A percentile compares a stretch with the other conserved stretches of the same genome.
Conservation (phyloP, 2,888 invertebrate genomes). For the Lumbricus terrestris region DNA sequence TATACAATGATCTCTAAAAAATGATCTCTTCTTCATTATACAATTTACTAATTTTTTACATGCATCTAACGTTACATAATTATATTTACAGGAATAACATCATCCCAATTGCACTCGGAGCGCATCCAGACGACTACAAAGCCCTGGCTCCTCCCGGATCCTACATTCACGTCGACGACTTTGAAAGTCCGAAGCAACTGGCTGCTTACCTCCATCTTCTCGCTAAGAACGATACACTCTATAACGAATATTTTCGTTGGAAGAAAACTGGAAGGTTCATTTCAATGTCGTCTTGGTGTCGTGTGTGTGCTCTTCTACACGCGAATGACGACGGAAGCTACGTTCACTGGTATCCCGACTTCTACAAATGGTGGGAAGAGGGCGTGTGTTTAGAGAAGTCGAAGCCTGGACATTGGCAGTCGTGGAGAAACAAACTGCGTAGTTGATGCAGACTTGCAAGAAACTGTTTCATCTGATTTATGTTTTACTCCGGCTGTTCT, state of each 20-base stretch:
- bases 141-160: slow-evolving; percentile 83
- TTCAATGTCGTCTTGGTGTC: slow-evolving; percentile 91
- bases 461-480: too few relatives aligned
- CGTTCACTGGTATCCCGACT: not conserved
- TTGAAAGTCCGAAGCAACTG: slow-evolving; percentile 79
- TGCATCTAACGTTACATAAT: not conserved
- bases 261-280: slow-evolving; percentile 92
- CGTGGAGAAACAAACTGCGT: not conserved
- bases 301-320: slow-evolving; percentile 70
- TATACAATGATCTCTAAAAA: too few relatives aligned
- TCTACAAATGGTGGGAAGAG: slow-evolving; percentile 7
- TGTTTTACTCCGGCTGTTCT: too few relatives aligned
- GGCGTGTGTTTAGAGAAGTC: not conserved
- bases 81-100: slow-evolving; percentile 34
- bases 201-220: slow-evolving; percentile 82
- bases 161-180: slow-evolving; percentile 94
- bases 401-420: not conserved
- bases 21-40: too few relatives aligned
- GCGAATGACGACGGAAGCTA: not conserved
- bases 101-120: slow-evolving; percentile 40
- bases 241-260: slow-evolving; percentile 93
- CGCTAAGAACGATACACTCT: slow-evolving; percentile 82
- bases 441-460: too few relatives aligned
- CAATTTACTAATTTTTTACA: too few relatives aligned
- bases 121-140: slow-evolving; percentile 36